Evolutionary conservation across 2,888 invertebrate species (phyloP).

Genomic region (Phyto melanocephala): DNA sequence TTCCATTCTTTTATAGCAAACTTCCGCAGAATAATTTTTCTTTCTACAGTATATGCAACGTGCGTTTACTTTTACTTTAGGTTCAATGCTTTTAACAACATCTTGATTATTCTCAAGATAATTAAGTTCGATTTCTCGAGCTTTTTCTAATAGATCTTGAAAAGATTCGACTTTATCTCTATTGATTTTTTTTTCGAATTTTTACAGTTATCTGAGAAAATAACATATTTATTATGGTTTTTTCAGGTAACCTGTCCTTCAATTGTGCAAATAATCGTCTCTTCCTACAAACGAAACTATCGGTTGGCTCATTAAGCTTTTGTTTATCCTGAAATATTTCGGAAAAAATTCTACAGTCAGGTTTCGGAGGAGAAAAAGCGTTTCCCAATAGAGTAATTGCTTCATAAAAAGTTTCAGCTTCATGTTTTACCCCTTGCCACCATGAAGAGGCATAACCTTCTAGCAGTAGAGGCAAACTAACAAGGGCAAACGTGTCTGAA

Average conservation of each 20-base stretch:
- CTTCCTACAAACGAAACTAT: not conserved
- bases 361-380: too few relatives aligned
- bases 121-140: not conserved
- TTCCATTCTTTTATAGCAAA: conserved; percentile 17
- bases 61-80: not conserved
- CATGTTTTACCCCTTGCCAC: conserved; percentile 15
- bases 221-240: conserved; percentile 11
- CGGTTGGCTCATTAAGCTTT: not conserved
- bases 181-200: not conserved
- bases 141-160: not conserved
- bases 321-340: too few relatives aligned
- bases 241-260: not conserved
- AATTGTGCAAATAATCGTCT: not conserved
- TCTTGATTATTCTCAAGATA: not conserved
- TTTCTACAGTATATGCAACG: not conserved
- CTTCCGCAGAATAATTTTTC: not conserved
- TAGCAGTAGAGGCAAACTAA: not conserved
- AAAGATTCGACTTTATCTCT: too few relatives aligned
- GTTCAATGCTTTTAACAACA: not conserved
- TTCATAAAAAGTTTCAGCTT: not conserved
- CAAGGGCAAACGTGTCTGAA: not conserved
- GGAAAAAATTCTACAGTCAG: not conserved
- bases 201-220: not conserved
- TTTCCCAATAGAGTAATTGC: not conserved
- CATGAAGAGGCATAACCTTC: conserved; percentile 4